Evolutionary conservation across 2,113 vertebrate species (phyloP).

Genomic region (Sylvia atricapilla): DNA sequence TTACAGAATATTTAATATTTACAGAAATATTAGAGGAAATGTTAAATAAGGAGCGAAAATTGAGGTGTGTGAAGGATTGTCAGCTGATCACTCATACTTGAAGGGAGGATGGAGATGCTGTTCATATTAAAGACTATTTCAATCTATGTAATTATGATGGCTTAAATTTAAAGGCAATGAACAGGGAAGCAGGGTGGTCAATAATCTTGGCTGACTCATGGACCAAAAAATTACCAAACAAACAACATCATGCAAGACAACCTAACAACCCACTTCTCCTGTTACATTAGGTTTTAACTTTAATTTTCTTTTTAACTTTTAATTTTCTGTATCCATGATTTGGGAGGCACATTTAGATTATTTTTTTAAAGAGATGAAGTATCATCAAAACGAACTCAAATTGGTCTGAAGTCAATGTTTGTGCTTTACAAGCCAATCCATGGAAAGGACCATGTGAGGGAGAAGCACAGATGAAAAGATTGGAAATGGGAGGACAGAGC

Average conservation of each 20-base stretch:
- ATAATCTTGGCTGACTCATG: not conserved
- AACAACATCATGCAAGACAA: not conserved
- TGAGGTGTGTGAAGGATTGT: not conserved
- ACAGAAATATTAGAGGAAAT: not conserved
- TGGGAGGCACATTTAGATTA: not conserved
- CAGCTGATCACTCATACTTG: not conserved
- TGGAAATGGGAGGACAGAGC: not conserved
- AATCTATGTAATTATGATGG: not conserved
- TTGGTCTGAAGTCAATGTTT: not conserved
- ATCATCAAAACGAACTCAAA: not conserved
- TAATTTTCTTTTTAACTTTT: not conserved
- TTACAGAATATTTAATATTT: too few relatives aligned
- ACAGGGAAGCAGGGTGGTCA: not conserved
- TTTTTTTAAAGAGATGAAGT: not conserved
- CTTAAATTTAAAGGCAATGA: slow-evolving; percentile 1
- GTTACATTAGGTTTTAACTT: not conserved
- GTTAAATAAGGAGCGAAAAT: not conserved
- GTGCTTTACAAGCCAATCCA: not conserved
- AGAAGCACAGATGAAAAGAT: not conserved
- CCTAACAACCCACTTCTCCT: not conserved
- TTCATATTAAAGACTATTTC: not conserved
- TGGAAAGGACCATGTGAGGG: not conserved
- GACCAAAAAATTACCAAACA: not conserved
- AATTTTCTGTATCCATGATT: not conserved
- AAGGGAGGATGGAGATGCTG: not conserved